phyloP scores from a whole-genome alignment of 2,797 vertebrate species.

The Hippocampus kuda region DNA sequence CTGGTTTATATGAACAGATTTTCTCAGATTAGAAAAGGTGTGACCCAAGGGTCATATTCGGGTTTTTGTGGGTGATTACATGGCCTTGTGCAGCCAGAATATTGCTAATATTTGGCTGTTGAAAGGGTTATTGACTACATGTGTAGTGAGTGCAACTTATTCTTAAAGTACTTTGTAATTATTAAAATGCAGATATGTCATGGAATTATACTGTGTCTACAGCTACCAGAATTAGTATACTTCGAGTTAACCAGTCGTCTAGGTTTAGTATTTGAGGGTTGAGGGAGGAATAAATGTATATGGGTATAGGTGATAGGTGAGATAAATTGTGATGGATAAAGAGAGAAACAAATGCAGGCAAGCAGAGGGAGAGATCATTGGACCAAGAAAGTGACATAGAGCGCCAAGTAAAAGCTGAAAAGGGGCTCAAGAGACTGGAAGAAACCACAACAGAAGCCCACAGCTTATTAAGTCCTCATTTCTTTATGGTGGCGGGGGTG shows the following conservation, averaged over 20 bases:
- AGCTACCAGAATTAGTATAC: no score
- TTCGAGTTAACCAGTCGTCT: neutral
- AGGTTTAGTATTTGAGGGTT: neutral
- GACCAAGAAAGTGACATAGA: conserved; percentile 43
- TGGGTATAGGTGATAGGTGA: conserved; percentile 15
- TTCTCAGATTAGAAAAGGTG: no score
- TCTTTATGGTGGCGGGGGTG: conserved; percentile 49
- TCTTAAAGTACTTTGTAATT: no score
- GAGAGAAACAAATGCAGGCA: conserved; percentile 28
- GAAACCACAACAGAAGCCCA: conserved; percentile 60
- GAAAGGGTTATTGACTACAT: no score
- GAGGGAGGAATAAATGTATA: conserved; percentile 18
- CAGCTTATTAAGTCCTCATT: conserved; percentile 49
- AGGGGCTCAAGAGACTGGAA: conserved; percentile 42
- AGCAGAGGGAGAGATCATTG: conserved; percentile 37
- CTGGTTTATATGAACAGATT: no score
- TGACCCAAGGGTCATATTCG: no score
- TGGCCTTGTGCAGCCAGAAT: no score
- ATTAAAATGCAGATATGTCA: no score
- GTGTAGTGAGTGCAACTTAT: no score
- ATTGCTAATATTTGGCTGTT: no score
- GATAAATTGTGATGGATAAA: conserved; percentile 26
- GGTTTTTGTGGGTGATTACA: no score
- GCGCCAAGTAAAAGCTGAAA: conserved; percentile 35
- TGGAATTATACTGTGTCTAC: no score